Evolutionary conservation across 2,888 invertebrate genomes (phyloP).

Genomic region (Dasypolia templi): DNA sequence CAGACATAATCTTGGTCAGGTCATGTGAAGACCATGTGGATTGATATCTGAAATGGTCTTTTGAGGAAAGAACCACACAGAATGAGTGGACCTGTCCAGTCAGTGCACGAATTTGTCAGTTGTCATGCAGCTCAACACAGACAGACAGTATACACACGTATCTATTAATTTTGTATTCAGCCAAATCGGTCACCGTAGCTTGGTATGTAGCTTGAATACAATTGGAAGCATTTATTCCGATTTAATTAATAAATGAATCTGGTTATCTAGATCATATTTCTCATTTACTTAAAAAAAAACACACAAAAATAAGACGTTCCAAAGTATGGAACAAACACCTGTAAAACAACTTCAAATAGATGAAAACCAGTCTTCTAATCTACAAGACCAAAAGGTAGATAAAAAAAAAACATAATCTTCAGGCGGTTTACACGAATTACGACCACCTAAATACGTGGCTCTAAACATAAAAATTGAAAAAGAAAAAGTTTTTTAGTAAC

Average conservation of each 20-base stretch:
- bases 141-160: too few species aligned
- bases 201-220: background rate
- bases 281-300: background rate
- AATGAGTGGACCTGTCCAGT: too few species aligned
- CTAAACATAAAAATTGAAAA: slow-evolving; percentile 59
- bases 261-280: background rate
- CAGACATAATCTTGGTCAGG: too few species aligned
- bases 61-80: too few species aligned
- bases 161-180: background rate
- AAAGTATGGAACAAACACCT: background rate
- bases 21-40: too few species aligned
- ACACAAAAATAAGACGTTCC: background rate
- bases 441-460: slow-evolving; percentile 40
- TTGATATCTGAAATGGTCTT: too few species aligned
- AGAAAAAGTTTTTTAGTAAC: slow-evolving; percentile 69
- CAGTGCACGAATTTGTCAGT: too few species aligned
- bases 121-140: too few species aligned
- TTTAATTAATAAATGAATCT: background rate
- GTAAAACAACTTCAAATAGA: background rate
- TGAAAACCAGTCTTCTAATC: slow-evolving; percentile 5
- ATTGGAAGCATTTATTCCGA: background rate
- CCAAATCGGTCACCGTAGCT: too few species aligned
- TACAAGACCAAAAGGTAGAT: slow-evolving; percentile 19
- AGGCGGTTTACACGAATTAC: slow-evolving; percentile 41
- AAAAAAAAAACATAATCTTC: slow-evolving; percentile 49